phyloP scores from a whole-genome alignment of 2,797 vertebrate genomes.

The Chelidonichthys spinosus region DNA sequence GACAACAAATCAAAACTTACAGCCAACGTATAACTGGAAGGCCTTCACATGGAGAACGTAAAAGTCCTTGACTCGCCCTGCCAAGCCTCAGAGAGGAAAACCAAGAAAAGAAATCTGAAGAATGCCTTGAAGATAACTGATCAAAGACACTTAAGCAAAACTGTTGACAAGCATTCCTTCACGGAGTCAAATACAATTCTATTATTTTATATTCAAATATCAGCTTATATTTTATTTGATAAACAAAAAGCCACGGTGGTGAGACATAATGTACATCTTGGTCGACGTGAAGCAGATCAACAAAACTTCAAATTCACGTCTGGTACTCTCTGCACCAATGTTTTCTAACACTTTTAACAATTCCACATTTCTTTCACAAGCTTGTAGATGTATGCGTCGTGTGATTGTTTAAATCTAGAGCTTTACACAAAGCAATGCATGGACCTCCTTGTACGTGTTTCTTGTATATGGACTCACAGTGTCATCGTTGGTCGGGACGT shows the following conservation, averaged over 20 bases:
- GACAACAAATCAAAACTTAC: slow-evolving; percentile 40
- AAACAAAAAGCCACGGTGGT: slow-evolving; percentile 3
- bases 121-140: slow-evolving; percentile 61
- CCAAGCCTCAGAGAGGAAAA: slow-evolving; percentile 47
- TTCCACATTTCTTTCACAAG: slow-evolving; percentile 23
- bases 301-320: background rate
- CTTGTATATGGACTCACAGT: slow-evolving; percentile 32
- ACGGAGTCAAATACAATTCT: slow-evolving; percentile 7
- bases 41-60: slow-evolving; percentile 37
- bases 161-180: slow-evolving; percentile 5
- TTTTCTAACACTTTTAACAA: slow-evolving; percentile 48
- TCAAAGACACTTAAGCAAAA: slow-evolving; percentile 24
- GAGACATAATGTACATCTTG: slow-evolving; percentile 7
- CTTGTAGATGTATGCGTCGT: slow-evolving; percentile 63
- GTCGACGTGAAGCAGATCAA: slow-evolving; percentile 4
- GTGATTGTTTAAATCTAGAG: slow-evolving; percentile 52
- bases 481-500: slow-evolving; percentile 29
- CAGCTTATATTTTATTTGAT: slow-evolving; percentile 21
- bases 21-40: slow-evolving; percentile 52
- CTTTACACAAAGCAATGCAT: slow-evolving; percentile 48
- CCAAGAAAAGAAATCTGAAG: slow-evolving; percentile 30
- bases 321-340: background rate
- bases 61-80: slow-evolving; percentile 43
- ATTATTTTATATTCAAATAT: background rate
- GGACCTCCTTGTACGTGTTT: slow-evolving; percentile 37